These are phyloP conservation scores for Tragopan temminckii DNA, from an alignment of 2,797 vertebrate genomes.

Conservation along the genomic window DNA sequence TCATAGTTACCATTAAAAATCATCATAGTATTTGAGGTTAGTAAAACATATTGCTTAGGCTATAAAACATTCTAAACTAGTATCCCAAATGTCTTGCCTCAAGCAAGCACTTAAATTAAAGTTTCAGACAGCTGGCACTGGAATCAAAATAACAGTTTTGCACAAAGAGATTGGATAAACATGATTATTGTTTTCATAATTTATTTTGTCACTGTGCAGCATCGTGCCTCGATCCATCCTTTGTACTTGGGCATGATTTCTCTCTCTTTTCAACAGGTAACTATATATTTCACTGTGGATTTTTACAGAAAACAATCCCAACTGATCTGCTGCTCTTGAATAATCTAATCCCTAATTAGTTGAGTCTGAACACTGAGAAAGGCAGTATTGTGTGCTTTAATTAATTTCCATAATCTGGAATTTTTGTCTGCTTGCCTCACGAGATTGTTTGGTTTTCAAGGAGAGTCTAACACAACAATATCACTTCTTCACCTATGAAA, in stretches of 20 bases:
- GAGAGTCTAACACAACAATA: neutral
- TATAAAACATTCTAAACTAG: constrained; percentile 89
- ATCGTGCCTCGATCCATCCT: constrained; percentile 67
- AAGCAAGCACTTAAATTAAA: constrained; percentile 89
- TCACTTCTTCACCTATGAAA: neutral
- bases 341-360: constrained; percentile 72
- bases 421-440: constrained; percentile 58
- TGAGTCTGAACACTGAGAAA: constrained; percentile 20
- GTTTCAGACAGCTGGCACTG: constrained; percentile 87
- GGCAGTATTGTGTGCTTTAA: constrained; percentile 59
- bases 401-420: constrained; percentile 75
- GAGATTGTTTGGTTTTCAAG: constrained; percentile 49
- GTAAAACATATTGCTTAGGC: constrained; percentile 87
- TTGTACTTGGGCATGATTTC: constrained; percentile 53
- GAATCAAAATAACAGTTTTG: constrained; percentile 85
- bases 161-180: constrained; percentile 85
- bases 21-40: constrained; percentile 85
- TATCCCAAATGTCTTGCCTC: constrained; percentile 87
- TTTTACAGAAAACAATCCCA: constrained; percentile 38
- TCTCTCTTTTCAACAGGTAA: constrained; percentile 82
- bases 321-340: constrained; percentile 57
- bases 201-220: constrained; percentile 79
- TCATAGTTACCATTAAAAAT: constrained; percentile 84
- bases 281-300: constrained; percentile 43
- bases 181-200: constrained; percentile 88